Percentiles rank a stretch among this genome's conserved stretches.
Conservation (phyloP, 2,888 invertebrate genomes). For the Linnaemya vulpina region DNA sequence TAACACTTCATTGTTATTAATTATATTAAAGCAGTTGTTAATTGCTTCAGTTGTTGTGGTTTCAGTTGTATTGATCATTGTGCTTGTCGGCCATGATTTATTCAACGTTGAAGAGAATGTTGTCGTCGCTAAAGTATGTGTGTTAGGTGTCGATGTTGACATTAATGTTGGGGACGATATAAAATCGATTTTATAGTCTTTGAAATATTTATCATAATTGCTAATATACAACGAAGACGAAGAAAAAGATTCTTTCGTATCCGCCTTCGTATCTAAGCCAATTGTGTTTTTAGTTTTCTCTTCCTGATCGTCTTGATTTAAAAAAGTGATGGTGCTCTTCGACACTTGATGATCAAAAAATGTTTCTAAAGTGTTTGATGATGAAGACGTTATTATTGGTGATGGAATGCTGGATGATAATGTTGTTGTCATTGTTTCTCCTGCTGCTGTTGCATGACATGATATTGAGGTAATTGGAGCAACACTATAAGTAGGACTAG, state of each 20-base stretch:
- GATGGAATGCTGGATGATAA: not conserved
- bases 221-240: constrained; percentile 3
- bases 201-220: constrained; percentile 44
- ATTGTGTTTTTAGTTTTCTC: not conserved
- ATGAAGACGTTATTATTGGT: constrained; percentile 10
- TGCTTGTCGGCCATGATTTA: constrained; percentile 46
- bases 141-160: constrained; percentile 73
- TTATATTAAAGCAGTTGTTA: not conserved
- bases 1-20: constrained; percentile 24
- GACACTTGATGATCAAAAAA: constrained; percentile 18
- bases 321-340: not conserved
- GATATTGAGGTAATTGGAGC: constrained; percentile 54
- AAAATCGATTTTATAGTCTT: constrained; percentile 66
- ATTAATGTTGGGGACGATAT: constrained; percentile 31
- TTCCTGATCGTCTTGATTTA: not conserved
- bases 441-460: constrained; percentile 40
- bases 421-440: constrained; percentile 55
- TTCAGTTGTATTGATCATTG: constrained; percentile 22
- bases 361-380: constrained; percentile 17
- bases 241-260: not conserved
- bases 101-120: constrained; percentile 49
- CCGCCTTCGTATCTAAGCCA: not conserved
- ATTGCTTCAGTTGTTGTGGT: not conserved
- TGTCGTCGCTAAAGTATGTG: constrained; percentile 63
- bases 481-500: constrained; percentile 50